phyloP scores from a whole-genome alignment of 2,888 invertebrate species.

The Campaea margaritaria region DNA sequence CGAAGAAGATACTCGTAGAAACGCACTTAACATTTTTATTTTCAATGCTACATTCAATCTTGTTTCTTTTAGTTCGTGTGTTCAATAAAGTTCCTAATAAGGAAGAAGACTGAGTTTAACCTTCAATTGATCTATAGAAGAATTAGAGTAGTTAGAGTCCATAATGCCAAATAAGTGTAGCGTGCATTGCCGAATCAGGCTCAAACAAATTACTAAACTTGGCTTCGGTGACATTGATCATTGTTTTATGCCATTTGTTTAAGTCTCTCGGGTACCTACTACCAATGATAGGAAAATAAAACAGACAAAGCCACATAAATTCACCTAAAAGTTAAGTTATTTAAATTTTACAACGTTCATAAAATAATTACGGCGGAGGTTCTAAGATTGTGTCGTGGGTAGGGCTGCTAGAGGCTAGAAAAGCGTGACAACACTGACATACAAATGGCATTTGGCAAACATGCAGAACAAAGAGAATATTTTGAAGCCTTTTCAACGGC shows the following conservation, averaged over 20 bases:
- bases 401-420: constrained; percentile 21
- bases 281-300: not conserved
- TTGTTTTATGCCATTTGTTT: not conserved
- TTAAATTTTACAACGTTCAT: constrained; percentile 8
- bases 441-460: constrained; percentile 70
- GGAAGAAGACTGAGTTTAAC: no score
- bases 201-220: no score
- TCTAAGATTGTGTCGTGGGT: constrained; percentile 6
- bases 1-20: no score
- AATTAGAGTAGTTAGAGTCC: no score
- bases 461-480: constrained; percentile 65
- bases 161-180: not conserved
- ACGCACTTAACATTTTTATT: no score
- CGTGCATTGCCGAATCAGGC: not conserved
- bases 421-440: constrained; percentile 65
- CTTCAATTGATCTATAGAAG: no score
- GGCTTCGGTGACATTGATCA: not conserved
- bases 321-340: not conserved
- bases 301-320: not conserved
- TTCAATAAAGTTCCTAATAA: no score
- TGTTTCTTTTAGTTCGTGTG: no score
- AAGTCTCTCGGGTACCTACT: not conserved
- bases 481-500: constrained; percentile 56
- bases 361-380: not conserved
- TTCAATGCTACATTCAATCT: no score